Percentiles rank a stretch among this genome's conserved stretches.
Conservation (phyloP, 2,113 vertebrate species). For the Hymenochirus boettgeri region DNA sequence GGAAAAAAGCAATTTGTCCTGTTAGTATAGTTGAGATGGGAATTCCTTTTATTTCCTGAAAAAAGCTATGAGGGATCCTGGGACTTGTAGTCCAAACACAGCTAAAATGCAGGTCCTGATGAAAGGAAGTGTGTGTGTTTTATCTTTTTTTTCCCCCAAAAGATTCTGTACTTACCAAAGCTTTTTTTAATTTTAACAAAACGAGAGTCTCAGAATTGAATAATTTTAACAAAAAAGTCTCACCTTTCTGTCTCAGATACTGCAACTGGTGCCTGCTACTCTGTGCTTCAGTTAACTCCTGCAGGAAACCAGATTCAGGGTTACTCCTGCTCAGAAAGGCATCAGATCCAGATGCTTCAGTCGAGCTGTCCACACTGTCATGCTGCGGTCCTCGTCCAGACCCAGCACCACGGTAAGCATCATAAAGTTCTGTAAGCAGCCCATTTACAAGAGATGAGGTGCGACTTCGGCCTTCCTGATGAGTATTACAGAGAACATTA, state of each 20-base stretch:
- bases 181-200: no score
- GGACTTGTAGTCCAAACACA: no score
- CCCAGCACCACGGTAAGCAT: slow-evolving; percentile 57
- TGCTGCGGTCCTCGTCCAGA: slow-evolving; percentile 43
- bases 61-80: no score
- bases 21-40: no score
- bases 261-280: slow-evolving; percentile 71
- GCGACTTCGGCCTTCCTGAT: slow-evolving; percentile 46
- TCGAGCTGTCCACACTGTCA: slow-evolving; percentile 84
- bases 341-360: slow-evolving; percentile 83
- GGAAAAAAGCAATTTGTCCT: no score
- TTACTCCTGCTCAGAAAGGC: slow-evolving; percentile 66
- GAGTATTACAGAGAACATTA: slow-evolving; percentile 23
- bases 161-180: no score
- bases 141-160: no score
- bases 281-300: slow-evolving; percentile 76
- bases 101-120: no score
- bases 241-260: slow-evolving; percentile 89
- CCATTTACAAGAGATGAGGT: slow-evolving; percentile 83
- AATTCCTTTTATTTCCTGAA: no score
- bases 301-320: slow-evolving; percentile 67
- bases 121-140: no score
- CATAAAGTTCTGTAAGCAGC: slow-evolving; percentile 87
- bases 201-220: no score
- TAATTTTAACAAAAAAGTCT: no score